Evolutionary conservation across 1,140 invertebrate genomes (phyloP), one percentile per base, ranked within the genome.

Genomic region (Cydia amplana): DNA sequence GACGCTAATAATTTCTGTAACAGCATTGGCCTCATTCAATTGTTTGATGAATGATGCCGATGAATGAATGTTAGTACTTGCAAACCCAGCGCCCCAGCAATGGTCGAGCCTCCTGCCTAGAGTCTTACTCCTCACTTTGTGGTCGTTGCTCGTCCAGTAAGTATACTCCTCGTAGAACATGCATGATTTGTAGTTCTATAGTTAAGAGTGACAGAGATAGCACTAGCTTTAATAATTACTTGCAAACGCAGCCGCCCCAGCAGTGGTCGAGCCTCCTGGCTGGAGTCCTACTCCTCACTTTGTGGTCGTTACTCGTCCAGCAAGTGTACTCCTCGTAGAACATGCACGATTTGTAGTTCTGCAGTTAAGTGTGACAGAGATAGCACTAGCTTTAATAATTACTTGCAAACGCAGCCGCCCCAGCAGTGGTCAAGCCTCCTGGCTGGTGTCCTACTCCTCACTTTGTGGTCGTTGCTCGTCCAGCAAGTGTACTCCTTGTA

Each of bases 361-460:
- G 32, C n/a, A n/a, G 49, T n/a, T 16, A 51, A n/a, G 46, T 72
- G 36, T 10, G 20, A 65, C 64, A 65, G 14, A 55, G 9, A 12
- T n/a, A 67, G 10, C 9, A 49, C 12, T 43, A 40, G 9, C 18
- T n/a, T 70, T 23, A 7, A 6, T 16, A 60, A 79, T 77, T 75
- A 91, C 87, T 83, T 89, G 85, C 88, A 91, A 80, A 79, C 89
- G 75, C 88, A 90, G 0, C 85, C 87, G 4, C 84, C 74, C 18
- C 32, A 83, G 74, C 88, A 91, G 65, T 89, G 86, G 0, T 75
- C 0, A 2, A 90, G 67, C 4, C 82, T 77, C 32, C 85, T 84
- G 0, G 84, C 80, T 0, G 75, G 32, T 0, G 64, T 36, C 55
- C 78, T 80, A 0, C 85, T 83, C 20, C 88, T 81, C 36, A 74